These are phyloP conservation scores for Erannis defoliaria DNA, from an alignment of 2,888 invertebrate species.

Conservation along the genomic window DNA sequence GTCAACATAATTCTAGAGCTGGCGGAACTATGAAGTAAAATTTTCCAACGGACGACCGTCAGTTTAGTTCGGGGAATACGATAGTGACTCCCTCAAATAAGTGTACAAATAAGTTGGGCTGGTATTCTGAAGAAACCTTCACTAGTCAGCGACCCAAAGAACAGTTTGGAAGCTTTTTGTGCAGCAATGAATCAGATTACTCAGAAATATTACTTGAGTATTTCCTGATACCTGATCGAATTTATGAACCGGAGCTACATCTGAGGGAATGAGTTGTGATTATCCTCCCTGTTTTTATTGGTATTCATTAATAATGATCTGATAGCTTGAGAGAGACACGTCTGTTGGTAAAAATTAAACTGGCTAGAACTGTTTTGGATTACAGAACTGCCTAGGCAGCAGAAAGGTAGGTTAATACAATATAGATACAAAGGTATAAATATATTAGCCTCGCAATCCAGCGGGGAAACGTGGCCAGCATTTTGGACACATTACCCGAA, in stretches of 20 bases:
- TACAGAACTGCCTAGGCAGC: no score
- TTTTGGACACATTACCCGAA: no score
- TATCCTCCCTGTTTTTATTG: neutral
- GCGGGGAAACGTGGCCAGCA: no score
- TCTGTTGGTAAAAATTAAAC: no score
- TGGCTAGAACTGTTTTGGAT: no score
- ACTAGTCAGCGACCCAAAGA: conserved; percentile 13
- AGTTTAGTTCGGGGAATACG: neutral
- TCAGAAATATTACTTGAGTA: conserved; percentile 9
- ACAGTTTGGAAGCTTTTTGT: conserved; percentile 9
- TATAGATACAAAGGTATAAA: no score
- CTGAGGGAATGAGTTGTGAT: neutral
- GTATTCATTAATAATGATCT: no score
- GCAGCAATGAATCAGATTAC: conserved; percentile 16
- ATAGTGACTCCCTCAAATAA: neutral
- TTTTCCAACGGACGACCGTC: neutral
- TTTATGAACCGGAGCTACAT: neutral
- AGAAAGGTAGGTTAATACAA: no score
- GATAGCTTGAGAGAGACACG: neutral
- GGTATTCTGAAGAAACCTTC: neutral
- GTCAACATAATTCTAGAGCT: neutral
- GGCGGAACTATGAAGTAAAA: neutral
- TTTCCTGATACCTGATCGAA: conserved; percentile 8
- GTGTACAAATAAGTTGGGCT: neutral
- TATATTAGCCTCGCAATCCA: no score